A percentile compares a stretch with the other conserved stretches of the same genome.
These are phyloP conservation scores for Callopanchax toddi DNA, from an alignment of 2,113 vertebrate genomes.

Conservation along the genomic window DNA sequence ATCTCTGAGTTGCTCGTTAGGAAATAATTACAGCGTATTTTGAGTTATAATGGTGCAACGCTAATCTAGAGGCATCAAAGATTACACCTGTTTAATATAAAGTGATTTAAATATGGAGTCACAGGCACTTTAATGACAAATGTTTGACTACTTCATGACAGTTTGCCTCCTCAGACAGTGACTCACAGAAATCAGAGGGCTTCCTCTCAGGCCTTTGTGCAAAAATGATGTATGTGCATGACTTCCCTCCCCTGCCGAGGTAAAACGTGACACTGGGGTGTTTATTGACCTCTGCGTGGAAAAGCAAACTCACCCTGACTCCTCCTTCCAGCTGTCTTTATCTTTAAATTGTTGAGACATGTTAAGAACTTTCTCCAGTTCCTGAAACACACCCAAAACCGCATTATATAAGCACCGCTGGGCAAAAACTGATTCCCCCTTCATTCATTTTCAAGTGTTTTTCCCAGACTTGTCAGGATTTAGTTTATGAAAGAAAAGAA, in stretches of 20 bases:
- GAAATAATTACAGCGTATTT: too few species aligned
- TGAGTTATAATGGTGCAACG: too few species aligned
- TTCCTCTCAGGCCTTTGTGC: background rate
- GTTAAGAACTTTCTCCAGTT: slow-evolving; percentile 86
- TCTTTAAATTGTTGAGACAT: slow-evolving; percentile 87
- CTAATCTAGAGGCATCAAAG: too few species aligned
- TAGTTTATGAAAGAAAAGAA: background rate
- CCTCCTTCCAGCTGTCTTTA: slow-evolving; percentile 86
- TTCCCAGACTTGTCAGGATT: too few species aligned
- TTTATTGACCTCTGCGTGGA: background rate
- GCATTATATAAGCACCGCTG: background rate
- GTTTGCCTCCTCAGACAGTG: background rate
- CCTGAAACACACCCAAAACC: slow-evolving; percentile 73
- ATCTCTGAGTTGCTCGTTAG: too few species aligned
- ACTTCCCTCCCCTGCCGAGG: too few species aligned
- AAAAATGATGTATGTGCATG: background rate
- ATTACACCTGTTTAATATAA: too few species aligned
- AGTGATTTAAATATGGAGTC: too few species aligned
- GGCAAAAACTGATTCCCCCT: background rate
- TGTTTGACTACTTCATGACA: background rate
- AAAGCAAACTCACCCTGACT: slow-evolving; percentile 84
- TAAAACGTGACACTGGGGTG: background rate
- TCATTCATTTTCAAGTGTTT: background rate
- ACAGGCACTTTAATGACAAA: background rate
- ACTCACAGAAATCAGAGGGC: background rate